A percentile compares a stretch with the other conserved stretches of the same genome.
These are phyloP conservation scores for Tipula helvola DNA, from an alignment of 2,888 invertebrate genomes.

Conservation along the genomic window DNA sequence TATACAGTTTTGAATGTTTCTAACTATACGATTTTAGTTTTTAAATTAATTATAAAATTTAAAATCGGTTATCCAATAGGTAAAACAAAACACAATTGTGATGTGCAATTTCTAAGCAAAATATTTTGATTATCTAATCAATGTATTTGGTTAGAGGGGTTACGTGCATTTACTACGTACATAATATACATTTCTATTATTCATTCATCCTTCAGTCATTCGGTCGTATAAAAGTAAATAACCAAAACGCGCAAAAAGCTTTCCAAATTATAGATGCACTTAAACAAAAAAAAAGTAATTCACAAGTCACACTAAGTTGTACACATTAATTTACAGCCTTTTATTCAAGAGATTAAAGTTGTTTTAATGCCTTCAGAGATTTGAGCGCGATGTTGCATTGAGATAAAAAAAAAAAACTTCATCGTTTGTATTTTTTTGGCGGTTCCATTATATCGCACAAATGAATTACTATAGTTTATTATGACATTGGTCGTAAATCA, in stretches of 20 bases:
- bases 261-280: background rate
- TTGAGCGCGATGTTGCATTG: background rate
- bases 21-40: background rate
- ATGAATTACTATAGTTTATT: background rate
- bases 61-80: background rate
- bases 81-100: background rate
- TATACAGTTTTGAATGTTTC: background rate
- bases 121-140: background rate
- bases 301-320: background rate
- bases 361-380: background rate
- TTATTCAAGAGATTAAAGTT: background rate
- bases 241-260: background rate
- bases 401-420: background rate
- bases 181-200: background rate
- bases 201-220: background rate
- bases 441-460: background rate
- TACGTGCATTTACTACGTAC: too few relatives aligned
- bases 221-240: background rate
- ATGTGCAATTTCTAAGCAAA: background rate
- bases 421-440: background rate
- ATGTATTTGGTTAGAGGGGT: background rate
- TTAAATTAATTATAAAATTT: background rate
- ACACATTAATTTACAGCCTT: background rate
- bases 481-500: background rate
- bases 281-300: background rate